Conservation (phyloP, 2,113 vertebrate species). For the Steatornis caripensis region DNA sequence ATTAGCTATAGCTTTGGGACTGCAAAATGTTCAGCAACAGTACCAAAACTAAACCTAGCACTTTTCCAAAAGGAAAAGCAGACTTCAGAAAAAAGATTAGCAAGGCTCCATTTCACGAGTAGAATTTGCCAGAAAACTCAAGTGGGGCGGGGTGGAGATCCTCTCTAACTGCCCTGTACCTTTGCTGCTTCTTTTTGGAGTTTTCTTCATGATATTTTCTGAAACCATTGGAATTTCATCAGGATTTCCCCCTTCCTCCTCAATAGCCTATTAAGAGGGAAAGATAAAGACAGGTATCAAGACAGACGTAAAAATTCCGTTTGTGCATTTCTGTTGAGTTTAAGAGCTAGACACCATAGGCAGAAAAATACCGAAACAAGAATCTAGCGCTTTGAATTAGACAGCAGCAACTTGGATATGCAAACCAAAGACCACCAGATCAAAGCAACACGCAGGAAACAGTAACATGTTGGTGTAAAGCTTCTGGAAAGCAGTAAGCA, state of each 20-base stretch:
- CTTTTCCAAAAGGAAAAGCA: background rate
- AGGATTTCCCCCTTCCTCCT: slow-evolving; percentile 91
- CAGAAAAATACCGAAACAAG: background rate
- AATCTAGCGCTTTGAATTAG: background rate
- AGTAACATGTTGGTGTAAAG: rapidly evolving
- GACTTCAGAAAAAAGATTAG: background rate
- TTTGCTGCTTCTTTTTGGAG: slow-evolving; percentile 79
- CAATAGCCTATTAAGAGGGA: slow-evolving; percentile 77
- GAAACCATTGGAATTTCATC: slow-evolving; percentile 80
- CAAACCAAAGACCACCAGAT: background rate
- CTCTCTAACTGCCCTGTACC: slow-evolving; percentile 69
- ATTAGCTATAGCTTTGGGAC: background rate
- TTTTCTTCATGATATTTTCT: slow-evolving; percentile 77
- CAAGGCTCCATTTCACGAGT: background rate
- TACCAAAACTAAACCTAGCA: background rate
- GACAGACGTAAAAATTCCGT: background rate
- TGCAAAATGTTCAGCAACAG: background rate
- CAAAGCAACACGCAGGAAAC: background rate
- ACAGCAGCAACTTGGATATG: background rate
- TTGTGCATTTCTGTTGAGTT: background rate
- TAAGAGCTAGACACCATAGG: background rate
- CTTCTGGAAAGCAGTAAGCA: background rate
- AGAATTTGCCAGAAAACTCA: background rate
- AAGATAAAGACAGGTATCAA: background rate
- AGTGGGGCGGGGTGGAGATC: background rate